Percentiles rank a stretch among this genome's conserved stretches.
phyloP scores from a whole-genome alignment of 1,140 invertebrate genomes.

The Aphaenogaster rudis region DNA sequence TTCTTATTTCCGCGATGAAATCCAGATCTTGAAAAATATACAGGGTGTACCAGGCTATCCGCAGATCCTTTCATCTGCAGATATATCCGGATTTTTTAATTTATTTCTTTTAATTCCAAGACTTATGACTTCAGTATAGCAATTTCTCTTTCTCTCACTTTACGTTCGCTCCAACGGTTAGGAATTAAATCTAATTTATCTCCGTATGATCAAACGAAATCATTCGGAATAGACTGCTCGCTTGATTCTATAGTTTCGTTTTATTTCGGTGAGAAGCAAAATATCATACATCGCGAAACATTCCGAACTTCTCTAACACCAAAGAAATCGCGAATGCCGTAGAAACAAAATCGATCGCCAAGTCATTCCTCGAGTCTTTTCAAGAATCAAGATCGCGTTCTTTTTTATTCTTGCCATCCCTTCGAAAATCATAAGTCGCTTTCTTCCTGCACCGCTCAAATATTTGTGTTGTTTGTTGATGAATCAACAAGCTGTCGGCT shows the following conservation, averaged over 20 bases:
- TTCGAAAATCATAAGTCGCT: conserved; percentile 17
- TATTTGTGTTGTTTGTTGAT: conserved; percentile 31
- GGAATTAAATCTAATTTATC: conserved; percentile 24
- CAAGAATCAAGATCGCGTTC: background rate
- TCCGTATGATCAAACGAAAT: background rate
- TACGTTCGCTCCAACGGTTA: background rate
- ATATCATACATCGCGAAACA: background rate
- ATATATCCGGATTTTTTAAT: background rate
- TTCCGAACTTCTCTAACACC: background rate
- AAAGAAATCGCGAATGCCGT: background rate
- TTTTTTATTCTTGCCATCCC: background rate
- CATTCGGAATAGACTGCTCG: background rate
- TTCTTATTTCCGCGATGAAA: conserved; percentile 44
- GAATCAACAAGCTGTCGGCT: conserved; percentile 21
- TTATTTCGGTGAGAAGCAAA: background rate
- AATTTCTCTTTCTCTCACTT: background rate
- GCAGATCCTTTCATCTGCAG: conserved; percentile 21
- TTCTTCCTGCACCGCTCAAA: conserved; percentile 7
- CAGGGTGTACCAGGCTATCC: background rate
- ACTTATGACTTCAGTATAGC: conserved; percentile 20
- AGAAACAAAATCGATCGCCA: background rate
- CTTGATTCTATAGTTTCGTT: background rate
- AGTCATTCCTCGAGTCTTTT: background rate
- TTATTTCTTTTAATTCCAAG: conserved; percentile 10
- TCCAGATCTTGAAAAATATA: conserved; percentile 50